Percentiles rank a stretch among this genome's conserved stretches.
Conservation (phyloP, 30 jellyfish, hydroid and myxozoan genomes). For the Pseudorhiza aurosa region DNA sequence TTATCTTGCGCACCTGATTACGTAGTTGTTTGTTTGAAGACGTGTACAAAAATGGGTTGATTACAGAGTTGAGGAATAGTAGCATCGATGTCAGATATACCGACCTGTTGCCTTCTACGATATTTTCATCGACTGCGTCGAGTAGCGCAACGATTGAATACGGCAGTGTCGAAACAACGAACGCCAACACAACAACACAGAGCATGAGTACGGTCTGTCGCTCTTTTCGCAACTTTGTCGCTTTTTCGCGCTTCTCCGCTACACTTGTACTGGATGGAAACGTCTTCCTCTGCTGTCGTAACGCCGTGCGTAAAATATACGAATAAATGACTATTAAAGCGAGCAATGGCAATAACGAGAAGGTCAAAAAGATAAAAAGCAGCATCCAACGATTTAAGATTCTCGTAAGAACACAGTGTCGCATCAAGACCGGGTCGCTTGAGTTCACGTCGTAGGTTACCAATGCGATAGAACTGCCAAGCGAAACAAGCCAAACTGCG, state of each 20-base stretch:
- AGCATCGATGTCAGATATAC: slow-evolving; percentile 26
- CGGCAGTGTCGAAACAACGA: slow-evolving; percentile 11
- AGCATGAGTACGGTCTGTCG: slow-evolving; percentile 7
- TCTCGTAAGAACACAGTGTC: not conserved
- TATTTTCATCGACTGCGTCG: not conserved
- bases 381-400: slow-evolving; percentile 28
- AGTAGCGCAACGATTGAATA: not conserved
- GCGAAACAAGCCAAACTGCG: slow-evolving; percentile 15
- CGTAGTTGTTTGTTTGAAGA: slow-evolving; percentile 14
- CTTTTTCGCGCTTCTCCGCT: not conserved
- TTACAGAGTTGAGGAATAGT: slow-evolving; percentile 15
- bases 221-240: slow-evolving; percentile 3
- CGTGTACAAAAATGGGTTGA: slow-evolving; percentile 33
- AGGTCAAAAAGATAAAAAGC: not conserved
- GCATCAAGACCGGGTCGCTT: not conserved
- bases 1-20: not conserved
- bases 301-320: slow-evolving; percentile 32
- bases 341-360: not conserved
- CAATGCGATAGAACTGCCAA: not conserved
- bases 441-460: not conserved
- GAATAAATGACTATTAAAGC: slow-evolving; percentile 5
- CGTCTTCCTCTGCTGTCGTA: slow-evolving; percentile 7
- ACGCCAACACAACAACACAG: slow-evolving; percentile 8
- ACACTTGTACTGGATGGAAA: not conserved
- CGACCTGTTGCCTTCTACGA: not conserved